Conservation (phyloP, 2,797 vertebrate genomes). For the Falco peregrinus region DNA sequence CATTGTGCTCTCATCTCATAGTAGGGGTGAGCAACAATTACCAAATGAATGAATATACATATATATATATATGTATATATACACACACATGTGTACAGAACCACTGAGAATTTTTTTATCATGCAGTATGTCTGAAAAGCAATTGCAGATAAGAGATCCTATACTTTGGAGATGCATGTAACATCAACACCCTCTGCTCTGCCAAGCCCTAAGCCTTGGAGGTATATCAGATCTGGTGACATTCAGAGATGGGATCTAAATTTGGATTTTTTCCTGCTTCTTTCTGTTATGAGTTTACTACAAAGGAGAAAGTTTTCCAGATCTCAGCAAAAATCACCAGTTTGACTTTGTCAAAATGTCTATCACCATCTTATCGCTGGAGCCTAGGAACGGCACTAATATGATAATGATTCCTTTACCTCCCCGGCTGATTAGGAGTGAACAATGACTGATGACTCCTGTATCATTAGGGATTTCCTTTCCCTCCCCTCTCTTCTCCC, state of each 20-base stretch:
- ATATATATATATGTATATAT: fast-evolving
- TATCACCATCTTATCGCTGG: background rate
- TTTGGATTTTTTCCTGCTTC: background rate
- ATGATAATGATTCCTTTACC: background rate
- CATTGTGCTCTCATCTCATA: background rate
- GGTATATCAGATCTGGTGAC: background rate
- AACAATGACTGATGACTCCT: constrained; percentile 20
- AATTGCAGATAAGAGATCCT: background rate
- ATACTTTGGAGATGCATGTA: background rate
- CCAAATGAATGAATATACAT: background rate
- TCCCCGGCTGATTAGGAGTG: background rate
- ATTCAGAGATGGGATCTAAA: background rate
- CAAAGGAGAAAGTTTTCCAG: background rate
- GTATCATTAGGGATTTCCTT: background rate
- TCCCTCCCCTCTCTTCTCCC: background rate
- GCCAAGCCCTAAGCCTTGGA: background rate
- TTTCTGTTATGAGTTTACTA: background rate
- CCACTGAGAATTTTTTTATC: background rate
- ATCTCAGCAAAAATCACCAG: background rate
- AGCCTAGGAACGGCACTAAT: background rate
- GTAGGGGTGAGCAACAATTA: background rate
- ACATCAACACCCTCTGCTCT: background rate
- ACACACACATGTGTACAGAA: background rate
- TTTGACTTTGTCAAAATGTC: background rate
- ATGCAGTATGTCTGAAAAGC: background rate